Evolutionary conservation across 1,140 invertebrate species (phyloP), one percentile per base, ranked within the genome.

Genomic region (Chionoecetes opilio): DNA sequence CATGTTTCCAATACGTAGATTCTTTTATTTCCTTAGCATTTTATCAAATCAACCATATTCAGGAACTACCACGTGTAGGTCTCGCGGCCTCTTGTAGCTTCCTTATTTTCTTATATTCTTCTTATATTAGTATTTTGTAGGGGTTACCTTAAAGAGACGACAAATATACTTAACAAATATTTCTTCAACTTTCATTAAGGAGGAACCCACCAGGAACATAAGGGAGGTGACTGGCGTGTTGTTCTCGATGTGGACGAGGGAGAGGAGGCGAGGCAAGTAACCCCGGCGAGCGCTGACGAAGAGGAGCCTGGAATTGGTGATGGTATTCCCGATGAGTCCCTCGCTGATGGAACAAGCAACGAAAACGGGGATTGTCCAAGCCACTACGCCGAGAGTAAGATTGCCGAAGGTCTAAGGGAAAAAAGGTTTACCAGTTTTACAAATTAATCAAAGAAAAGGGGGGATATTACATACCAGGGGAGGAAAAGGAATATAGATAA

Each of bases 281-380:
- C 98, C 98, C 96, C 99, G 98, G 96, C 98, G 98, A 0, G 98
- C 98, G 14, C 98, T 98, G 5, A 98, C 98, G 29, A 98, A 97
- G 96, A 98, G 98, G 3, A 98, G 97, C 96, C 98, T 97, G 0
- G 98, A 98, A 0, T 98, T 98, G 0, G 99, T 99, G 97, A 99
- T 99, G 41, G 99, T 97, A 38, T 99, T 98, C 11, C 99, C 99
- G 97, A 99, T 99, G 0, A 99, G 98, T 9, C 98, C 98, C 29
- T 99, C 99, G 96, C 98, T 97, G 5, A 97, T 98, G 17, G 98
- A 98, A 53, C 99, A 97, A 0, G 99, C 98, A 9, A 99, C 99
- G 97, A 99, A 99, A 32, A 99, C 97, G 1, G 99, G 98, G 96
- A 99, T 99, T 92, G 98, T 97, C 98, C 98, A 99, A 93, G 98